phyloP scores from a whole-genome alignment of 2,888 invertebrate species.

The Xestia rhomboidea region DNA sequence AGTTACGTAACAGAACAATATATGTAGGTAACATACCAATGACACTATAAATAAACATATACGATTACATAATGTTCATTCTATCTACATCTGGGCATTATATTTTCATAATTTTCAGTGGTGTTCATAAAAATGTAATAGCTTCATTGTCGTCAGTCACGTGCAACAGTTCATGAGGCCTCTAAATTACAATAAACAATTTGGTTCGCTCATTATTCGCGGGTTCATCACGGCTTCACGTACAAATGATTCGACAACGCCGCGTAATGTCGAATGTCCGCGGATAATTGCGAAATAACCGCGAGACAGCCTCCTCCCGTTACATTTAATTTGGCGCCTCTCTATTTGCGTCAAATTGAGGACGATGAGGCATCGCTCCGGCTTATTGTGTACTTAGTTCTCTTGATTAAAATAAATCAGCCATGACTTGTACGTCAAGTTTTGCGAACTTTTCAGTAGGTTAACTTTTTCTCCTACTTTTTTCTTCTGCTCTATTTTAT shows the following conservation, averaged over 20 bases:
- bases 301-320: constrained; percentile 83
- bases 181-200: constrained; percentile 89
- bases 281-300: constrained; percentile 89
- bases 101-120: constrained; percentile 70
- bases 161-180: constrained; percentile 83
- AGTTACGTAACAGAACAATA: constrained; percentile 8
- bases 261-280: constrained; percentile 87
- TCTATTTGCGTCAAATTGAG: constrained; percentile 79
- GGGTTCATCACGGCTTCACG: constrained; percentile 86
- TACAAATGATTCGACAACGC: constrained; percentile 87
- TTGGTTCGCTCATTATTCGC: constrained; percentile 86
- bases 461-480: constrained; percentile 2
- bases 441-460: constrained; percentile 4
- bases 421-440: constrained; percentile 1
- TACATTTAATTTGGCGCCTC: constrained; percentile 86
- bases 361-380: constrained; percentile 73
- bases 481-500: background rate
- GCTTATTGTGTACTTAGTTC: constrained; percentile 62
- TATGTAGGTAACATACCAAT: constrained; percentile 23
- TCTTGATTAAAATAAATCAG: constrained; percentile 37
- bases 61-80: constrained; percentile 66
- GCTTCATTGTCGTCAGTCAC: constrained; percentile 86
- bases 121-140: constrained; percentile 81
- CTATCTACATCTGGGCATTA: constrained; percentile 64
- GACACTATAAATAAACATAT: constrained; percentile 38